phyloP scores from a whole-genome alignment of 2,888 invertebrate genomes.

The Deilephila elpenor region DNA sequence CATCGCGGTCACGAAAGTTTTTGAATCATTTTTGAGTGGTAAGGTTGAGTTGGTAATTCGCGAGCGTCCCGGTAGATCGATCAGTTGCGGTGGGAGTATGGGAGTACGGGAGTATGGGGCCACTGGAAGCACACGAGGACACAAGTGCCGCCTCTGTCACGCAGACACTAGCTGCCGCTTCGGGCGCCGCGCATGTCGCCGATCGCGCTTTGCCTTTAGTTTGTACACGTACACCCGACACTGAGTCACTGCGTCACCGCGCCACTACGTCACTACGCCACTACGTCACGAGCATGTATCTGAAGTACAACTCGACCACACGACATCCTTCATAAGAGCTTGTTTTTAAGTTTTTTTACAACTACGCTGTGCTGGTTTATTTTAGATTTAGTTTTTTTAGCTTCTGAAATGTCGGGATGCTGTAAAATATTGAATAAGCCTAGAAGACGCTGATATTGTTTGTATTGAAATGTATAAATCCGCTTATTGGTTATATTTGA shows the following conservation, averaged over 20 bases:
- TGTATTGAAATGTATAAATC: conserved; percentile 51
- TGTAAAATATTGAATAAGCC: conserved; percentile 62
- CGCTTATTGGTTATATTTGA: conserved; percentile 51
- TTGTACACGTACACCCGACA: conserved; percentile 43
- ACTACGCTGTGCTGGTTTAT: conserved; percentile 71
- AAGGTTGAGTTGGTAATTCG: conserved; percentile 44
- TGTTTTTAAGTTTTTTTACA: conserved; percentile 64
- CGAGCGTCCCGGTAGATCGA: conserved; percentile 36
- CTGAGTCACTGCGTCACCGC: conserved; percentile 32
- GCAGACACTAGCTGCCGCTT: conserved; percentile 51
- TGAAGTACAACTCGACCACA: conserved; percentile 50
- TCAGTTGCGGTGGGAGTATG: conserved; percentile 45
- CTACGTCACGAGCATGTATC: conserved; percentile 54
- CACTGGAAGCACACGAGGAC: conserved; percentile 83
- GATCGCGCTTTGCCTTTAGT: conserved; percentile 62
- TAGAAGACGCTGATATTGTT: conserved; percentile 58
- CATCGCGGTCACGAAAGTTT: conserved; percentile 72
- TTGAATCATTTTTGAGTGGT: conserved; percentile 59
- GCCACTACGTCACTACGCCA: conserved; percentile 33
- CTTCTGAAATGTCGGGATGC: conserved; percentile 63
- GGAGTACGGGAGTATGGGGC: conserved; percentile 47
- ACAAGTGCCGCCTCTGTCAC: conserved; percentile 64
- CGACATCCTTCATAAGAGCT: conserved; percentile 71
- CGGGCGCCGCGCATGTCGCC: conserved; percentile 51
- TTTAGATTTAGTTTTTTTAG: conserved; percentile 65